Base-by-base conservation (phyloP, 1,140 invertebrate genomes). In the Drosophila auraria region DNA sequence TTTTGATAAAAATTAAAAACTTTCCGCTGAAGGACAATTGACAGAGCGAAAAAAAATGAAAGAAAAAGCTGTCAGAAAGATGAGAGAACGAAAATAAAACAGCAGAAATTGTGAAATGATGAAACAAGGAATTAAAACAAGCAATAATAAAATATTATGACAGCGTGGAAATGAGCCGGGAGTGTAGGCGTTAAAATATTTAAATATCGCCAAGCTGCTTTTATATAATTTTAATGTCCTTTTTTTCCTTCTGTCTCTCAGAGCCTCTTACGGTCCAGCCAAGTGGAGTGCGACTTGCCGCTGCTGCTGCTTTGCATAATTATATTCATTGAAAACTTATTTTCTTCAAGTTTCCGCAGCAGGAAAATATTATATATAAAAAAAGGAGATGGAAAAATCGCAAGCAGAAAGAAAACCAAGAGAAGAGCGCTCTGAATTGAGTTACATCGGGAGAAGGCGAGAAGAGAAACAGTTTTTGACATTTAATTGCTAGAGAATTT, bases 131-230 rank as follows among this genome's bases (percentile, higher is more conserved):
- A 89, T 89, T 90, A 90, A 90, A 90, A 90, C 86, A 90, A 90
- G 86, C 86, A 90, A 90, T 90, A 80, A 90, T 86, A 90, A 90
- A 90, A 90, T 90, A 89, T 90, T 90, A 90, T 90, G 86, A 90
- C 84, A 78, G 65, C 40, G 15, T 45, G 50, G 40, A 61, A 64
- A 60, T 53, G 45, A 30, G 45, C 12, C 42, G 47, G 30, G 45
- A 45, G 38, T 5, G 53, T 56, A 62, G 61, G 71, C 58, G 74
- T 49, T 70, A 73, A 76, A 84, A 84, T 84, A 89, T 89, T 84
- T 84, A 90, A 90, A 89, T 86, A 80, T 82, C 74, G 74, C 61
- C 78, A 83, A 87, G 83, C 83, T 74, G 83, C 83, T 87, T 87
- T 87, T 64, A 80, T 87, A 83, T 87, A 71, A 79, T 65, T 68